Base-by-base conservation (phyloP, 1,140 invertebrate genomes). In the Centruroides sculpturatus region DNA sequence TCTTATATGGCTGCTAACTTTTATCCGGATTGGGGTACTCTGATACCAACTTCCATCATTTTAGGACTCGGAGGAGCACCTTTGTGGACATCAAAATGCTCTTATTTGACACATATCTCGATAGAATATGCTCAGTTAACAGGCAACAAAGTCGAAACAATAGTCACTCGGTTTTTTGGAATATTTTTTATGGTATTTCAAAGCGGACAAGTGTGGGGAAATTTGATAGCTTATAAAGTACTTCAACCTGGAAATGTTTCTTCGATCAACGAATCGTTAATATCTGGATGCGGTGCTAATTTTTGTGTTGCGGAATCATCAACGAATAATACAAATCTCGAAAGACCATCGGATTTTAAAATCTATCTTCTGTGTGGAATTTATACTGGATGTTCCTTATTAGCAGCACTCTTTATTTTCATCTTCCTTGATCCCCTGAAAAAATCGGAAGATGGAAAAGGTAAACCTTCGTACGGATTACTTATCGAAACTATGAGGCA, bases 141-240 rank as follows among this genome's bases (percentile, higher is more conserved):
- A 2, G 66, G 69, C 2, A 69, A 92, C 69, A 80, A 85, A 0
- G 83, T 87, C 6, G 90, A 95, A 71, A 87, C 85, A 6, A 89
- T 95, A 64, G 88, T 97, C 58, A 89, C 93, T 49, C 75, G 89
- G 66, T 97, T 97, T 80, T 98, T 98, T 74, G 94, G 94, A 35
- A 89, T 96, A 79, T 98, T 98, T 82, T 98, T 98, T 78, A 83
- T 97, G 63, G 84, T 92, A 60, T 97, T 94, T 83, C 94, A 98
- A 71, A 89, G 88, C 0, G 88, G 92, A 59, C 89, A 93, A 74
- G 82, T 95, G 8, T 89, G 90, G 89, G 93, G 93, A 70, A 97
- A 97, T 77, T 80, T 97, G 47, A 89, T 97, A 67, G 95, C 92
- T n/a, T 96, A 47, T 47, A 57, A 59, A 13, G 59, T 64, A 49